Conservation (phyloP, 2,888 invertebrate genomes). For the Ichneumoninae sp. region DNA sequence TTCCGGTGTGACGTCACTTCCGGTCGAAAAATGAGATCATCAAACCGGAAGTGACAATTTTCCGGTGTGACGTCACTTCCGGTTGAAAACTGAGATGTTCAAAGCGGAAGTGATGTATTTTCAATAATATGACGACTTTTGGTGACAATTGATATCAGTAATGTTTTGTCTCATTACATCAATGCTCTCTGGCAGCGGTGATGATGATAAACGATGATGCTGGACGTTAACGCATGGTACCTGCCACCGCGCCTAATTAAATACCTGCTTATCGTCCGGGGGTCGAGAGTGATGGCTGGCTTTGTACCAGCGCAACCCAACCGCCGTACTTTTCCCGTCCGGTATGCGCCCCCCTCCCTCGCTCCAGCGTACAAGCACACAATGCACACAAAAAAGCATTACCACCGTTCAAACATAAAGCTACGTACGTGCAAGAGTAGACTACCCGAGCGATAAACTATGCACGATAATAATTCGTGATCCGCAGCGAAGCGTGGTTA, state of each 20-base stretch:
- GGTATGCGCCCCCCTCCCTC: not conserved
- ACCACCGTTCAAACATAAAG: not conserved
- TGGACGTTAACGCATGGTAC: conserved; percentile 4
- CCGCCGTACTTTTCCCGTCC: conserved; percentile 17
- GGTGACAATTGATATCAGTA: not conserved
- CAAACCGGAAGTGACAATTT: not conserved
- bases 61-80: not conserved
- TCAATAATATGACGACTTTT: not conserved
- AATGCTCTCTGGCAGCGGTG: not conserved
- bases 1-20: not conserved
- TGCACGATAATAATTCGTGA: conserved; percentile 5
- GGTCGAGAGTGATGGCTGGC: conserved; percentile 24
- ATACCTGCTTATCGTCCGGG: conserved; percentile 72
- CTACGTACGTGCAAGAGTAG: not conserved
- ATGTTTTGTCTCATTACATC: not conserved
- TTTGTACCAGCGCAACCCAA: not conserved
- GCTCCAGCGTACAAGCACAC: not conserved
- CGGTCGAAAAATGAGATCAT: not conserved
- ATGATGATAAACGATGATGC: conserved; percentile 7
- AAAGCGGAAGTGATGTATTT: not conserved
- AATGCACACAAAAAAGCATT: not conserved
- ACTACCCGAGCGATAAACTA: not conserved
- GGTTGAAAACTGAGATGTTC: too few species aligned
- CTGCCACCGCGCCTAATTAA: conserved; percentile 71
- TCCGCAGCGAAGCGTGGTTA: not conserved